A percentile compares a stretch with the other conserved stretches of the same genome.
phyloP scores from a whole-genome alignment of 1,140 invertebrate genomes.

The Zaprionus nigranus region DNA sequence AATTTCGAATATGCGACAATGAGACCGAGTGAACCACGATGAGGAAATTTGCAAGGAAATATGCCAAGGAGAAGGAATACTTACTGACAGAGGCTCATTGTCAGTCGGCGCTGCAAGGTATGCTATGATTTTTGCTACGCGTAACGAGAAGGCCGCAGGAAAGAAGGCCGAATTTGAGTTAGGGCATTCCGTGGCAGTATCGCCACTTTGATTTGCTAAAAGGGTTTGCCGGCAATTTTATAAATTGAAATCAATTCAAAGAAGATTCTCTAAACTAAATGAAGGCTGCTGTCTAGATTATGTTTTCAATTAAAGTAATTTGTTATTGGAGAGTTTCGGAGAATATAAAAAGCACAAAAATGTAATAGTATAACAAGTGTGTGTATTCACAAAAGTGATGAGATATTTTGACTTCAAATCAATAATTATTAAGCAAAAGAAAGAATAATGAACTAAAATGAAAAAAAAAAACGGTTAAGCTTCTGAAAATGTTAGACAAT shows the following conservation, averaged over 20 bases:
- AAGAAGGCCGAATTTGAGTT: slow-evolving; percentile 10
- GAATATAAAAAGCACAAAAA: too few species aligned
- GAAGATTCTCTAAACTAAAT: neutral
- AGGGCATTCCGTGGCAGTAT: neutral
- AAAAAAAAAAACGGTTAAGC: too few species aligned
- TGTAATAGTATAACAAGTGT: too few species aligned
- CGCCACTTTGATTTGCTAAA: slow-evolving; percentile 13
- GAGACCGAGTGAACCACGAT: slow-evolving; percentile 5
- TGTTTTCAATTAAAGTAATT: too few species aligned
- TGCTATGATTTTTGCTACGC: slow-evolving; percentile 56
- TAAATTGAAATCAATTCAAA: slow-evolving; percentile 9
- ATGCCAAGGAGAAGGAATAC: slow-evolving; percentile 15
- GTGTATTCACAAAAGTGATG: too few species aligned
- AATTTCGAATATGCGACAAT: slow-evolving; percentile 73
- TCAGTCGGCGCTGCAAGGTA: slow-evolving; percentile 62
- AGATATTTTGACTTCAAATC: too few species aligned
- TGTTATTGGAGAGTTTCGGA: too few species aligned
- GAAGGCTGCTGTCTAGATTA: too few species aligned
- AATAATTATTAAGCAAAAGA: too few species aligned
- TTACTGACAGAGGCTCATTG: slow-evolving; percentile 48
- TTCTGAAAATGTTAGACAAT: too few species aligned
- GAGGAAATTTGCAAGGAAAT: slow-evolving; percentile 6
- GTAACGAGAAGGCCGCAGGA: too few species aligned
- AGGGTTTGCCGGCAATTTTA: neutral
- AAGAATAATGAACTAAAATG: too few species aligned